These are phyloP conservation scores for Spermophilus dauricus DNA, from an alignment of 2,113 vertebrate genomes.

Conservation along the genomic window DNA sequence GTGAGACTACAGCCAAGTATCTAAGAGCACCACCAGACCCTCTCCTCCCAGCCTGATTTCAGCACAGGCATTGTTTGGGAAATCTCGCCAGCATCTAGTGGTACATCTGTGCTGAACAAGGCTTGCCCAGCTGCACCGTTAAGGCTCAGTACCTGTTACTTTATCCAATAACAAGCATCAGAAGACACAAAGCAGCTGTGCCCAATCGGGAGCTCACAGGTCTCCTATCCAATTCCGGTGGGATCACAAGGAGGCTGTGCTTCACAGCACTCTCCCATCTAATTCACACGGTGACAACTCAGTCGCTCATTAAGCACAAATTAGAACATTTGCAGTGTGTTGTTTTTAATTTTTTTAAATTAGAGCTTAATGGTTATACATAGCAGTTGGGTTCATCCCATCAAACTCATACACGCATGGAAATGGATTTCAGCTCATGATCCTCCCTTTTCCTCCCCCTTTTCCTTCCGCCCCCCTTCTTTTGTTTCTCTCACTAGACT, in stretches of 20 bases:
- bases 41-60: neutral
- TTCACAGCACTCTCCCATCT: neutral
- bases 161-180: neutral
- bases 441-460: no score
- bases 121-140: neutral
- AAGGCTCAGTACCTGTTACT: fast-evolving
- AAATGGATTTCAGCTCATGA: no score
- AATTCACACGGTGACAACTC: neutral
- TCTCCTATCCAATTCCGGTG: neutral
- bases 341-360: neutral
- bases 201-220: no score
- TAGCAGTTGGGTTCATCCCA: no score
- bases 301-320: neutral
- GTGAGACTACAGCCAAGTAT: neutral
- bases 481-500: no score
- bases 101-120: neutral
- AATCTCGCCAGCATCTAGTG: neutral
- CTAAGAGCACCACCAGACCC: neutral
- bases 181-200: neutral
- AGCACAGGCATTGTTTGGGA: neutral
- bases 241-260: neutral
- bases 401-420: no score
- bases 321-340: neutral
- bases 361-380: neutral
- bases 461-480: no score